Conservation (phyloP, 1,140 invertebrate genomes). For the Drosophila nikananu region DNA sequence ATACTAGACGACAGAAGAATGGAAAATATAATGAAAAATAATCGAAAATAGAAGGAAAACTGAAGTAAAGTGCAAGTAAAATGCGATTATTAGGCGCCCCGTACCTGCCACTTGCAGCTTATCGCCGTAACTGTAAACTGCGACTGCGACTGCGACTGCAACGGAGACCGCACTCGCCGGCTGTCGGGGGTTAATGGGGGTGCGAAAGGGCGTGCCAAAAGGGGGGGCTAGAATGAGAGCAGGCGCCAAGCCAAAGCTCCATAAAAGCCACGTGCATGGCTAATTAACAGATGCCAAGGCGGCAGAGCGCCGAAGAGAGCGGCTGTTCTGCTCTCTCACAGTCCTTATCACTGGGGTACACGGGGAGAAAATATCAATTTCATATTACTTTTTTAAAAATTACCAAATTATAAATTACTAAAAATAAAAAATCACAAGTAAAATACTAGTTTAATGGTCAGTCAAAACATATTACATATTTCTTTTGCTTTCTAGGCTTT, state of each 20-base stretch:
- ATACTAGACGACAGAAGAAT: not conserved
- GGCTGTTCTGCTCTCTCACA: constrained; percentile 2
- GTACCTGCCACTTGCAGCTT: constrained; percentile 32
- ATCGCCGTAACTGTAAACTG: constrained; percentile 39
- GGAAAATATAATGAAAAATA: not conserved
- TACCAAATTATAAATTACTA: too few species aligned
- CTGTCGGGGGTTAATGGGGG: not conserved
- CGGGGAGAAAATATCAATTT: not conserved
- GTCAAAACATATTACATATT: too few species aligned
- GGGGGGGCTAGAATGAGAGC: constrained; percentile 11
- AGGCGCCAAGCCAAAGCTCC: constrained; percentile 41
- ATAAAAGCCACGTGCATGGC: constrained; percentile 63
- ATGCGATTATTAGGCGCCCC: constrained; percentile 24
- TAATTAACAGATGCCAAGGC: constrained; percentile 56
- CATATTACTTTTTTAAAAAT: too few species aligned
- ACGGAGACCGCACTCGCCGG: constrained; percentile 2
- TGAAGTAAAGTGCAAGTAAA: not conserved
- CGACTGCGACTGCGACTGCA: not conserved
- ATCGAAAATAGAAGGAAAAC: not conserved
- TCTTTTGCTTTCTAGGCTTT: too few species aligned
- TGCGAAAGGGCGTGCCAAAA: not conserved
- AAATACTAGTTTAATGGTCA: too few species aligned
- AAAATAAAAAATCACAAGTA: too few species aligned
- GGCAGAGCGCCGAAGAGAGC: not conserved
- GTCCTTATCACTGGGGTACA: constrained; percentile 8